Conservation (phyloP, 1,140 invertebrate genomes). For the Ridgeia piscesae region DNA sequence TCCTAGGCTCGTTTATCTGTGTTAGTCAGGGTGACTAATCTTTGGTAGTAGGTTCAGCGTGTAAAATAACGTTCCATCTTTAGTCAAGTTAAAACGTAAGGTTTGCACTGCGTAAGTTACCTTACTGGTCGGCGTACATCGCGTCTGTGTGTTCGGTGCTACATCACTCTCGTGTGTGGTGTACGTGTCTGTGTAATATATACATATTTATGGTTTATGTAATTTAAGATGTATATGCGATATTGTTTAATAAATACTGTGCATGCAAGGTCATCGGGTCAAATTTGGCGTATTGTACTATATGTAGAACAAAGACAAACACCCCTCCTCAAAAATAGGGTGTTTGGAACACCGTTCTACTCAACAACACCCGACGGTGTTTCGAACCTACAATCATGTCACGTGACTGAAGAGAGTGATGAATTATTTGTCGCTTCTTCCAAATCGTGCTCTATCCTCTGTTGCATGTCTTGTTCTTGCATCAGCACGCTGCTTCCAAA, state of each 20-base stretch:
- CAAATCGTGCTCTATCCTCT: too few relatives aligned
- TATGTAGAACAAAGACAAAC: too few relatives aligned
- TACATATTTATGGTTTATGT: neutral
- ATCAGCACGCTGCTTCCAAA: too few relatives aligned
- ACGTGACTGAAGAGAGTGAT: too few relatives aligned
- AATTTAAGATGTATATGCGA: neutral
- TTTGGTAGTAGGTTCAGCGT: neutral
- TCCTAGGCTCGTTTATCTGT: neutral
- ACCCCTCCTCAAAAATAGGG: too few relatives aligned
- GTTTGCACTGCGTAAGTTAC: neutral
- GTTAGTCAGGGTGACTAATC: neutral
- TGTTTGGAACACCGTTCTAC: too few relatives aligned
- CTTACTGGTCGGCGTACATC: neutral
- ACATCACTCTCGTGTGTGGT: neutral
- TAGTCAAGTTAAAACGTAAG: neutral
- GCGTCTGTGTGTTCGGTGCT: neutral
- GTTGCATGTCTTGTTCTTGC: too few relatives aligned
- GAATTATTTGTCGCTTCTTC: too few relatives aligned
- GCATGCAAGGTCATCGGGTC: neutral
- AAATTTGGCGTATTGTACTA: neutral
- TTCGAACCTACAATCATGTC: too few relatives aligned
- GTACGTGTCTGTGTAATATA: neutral
- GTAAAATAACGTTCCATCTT: neutral
- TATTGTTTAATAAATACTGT: conserved; percentile 2
- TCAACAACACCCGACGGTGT: too few relatives aligned